A percentile compares a stretch with the other conserved stretches of the same genome.
Evolutionary conservation across 1,140 invertebrate species (phyloP).

Genomic region (Drosophila tristis): DNA sequence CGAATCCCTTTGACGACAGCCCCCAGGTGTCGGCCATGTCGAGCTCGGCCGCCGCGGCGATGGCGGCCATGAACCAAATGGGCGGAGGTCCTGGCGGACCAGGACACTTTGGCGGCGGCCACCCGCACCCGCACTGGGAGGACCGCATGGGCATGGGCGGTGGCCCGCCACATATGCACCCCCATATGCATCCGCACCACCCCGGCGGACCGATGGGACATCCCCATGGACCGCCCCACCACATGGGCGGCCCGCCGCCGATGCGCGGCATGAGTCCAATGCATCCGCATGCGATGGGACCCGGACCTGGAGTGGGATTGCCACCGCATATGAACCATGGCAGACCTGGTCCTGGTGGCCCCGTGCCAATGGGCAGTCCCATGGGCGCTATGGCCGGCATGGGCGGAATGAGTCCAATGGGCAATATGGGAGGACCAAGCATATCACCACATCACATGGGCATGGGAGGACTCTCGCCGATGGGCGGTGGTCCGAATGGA

Average conservation of each 20-base stretch:
- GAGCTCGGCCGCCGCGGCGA: conserved; percentile 85
- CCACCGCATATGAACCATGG: conserved; percentile 83
- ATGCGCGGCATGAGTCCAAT: conserved; percentile 90
- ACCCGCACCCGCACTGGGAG: conserved; percentile 85
- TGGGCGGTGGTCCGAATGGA: conserved; percentile 86
- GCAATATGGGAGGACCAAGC: conserved; percentile 84
- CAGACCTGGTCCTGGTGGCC: conserved; percentile 66
- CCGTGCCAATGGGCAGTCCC: conserved; percentile 80
- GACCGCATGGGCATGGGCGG: conserved; percentile 85
- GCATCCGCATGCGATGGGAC: conserved; percentile 82
- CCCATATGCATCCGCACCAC: conserved; percentile 85
- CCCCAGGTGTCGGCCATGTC: conserved; percentile 86
- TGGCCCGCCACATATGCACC: conserved; percentile 84
- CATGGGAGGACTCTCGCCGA: conserved; percentile 87
- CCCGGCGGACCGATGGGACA: conserved; percentile 84
- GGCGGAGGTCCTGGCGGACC: conserved; percentile 58
- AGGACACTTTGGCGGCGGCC: conserved; percentile 65
- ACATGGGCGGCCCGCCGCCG: conserved; percentile 85
- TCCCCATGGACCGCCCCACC: conserved; percentile 83
- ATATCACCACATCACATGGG: conserved; percentile 88
- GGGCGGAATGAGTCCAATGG: conserved; percentile 87
- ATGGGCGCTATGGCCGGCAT: conserved; percentile 85
- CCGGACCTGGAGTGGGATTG: conserved; percentile 76
- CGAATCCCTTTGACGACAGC: conserved; percentile 97
- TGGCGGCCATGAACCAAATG: conserved; percentile 86